These are phyloP conservation scores for Leptinotarsa haldemani DNA, from an alignment of 2,888 invertebrate genomes.

Conservation along the genomic window DNA sequence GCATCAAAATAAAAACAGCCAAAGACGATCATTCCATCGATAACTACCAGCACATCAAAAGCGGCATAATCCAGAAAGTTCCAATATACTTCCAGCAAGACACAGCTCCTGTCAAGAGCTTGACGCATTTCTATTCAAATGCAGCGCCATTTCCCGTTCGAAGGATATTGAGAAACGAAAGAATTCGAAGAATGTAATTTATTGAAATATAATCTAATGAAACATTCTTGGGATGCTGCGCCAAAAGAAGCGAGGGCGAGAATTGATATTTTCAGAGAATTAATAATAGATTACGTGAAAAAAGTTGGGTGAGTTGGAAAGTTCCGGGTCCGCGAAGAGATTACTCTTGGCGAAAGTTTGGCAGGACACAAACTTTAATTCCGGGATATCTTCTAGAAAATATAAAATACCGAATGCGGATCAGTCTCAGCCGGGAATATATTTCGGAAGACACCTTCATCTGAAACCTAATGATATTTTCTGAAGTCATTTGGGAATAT, in stretches of 20 bases:
- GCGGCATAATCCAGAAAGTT: not conserved
- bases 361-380: constrained; percentile 43
- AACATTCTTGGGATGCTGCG: constrained; percentile 28
- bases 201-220: constrained; percentile 34
- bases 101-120: not conserved
- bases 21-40: too few species aligned
- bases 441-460: constrained; percentile 52
- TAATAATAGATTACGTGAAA: constrained; percentile 56
- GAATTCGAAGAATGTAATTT: constrained; percentile 24
- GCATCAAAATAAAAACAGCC: too few species aligned
- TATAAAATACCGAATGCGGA: constrained; percentile 55
- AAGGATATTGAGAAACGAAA: constrained; percentile 12
- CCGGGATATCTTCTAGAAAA: constrained; percentile 12
- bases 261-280: constrained; percentile 49
- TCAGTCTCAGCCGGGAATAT: constrained; percentile 59
- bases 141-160: constrained; percentile 12
- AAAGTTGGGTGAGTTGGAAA: constrained; percentile 39
- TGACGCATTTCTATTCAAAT: not conserved
- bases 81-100: constrained; percentile 4
- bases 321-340: constrained; percentile 52
- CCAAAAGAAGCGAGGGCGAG: constrained; percentile 23
- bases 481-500: too few species aligned
- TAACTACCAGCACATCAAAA: too few species aligned
- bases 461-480: too few species aligned
- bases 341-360: constrained; percentile 46